Percentiles rank a stretch among this genome's conserved stretches.
Evolutionary conservation across 2,888 invertebrate genomes (phyloP).

Genomic region (Metacarcinus magister): DNA sequence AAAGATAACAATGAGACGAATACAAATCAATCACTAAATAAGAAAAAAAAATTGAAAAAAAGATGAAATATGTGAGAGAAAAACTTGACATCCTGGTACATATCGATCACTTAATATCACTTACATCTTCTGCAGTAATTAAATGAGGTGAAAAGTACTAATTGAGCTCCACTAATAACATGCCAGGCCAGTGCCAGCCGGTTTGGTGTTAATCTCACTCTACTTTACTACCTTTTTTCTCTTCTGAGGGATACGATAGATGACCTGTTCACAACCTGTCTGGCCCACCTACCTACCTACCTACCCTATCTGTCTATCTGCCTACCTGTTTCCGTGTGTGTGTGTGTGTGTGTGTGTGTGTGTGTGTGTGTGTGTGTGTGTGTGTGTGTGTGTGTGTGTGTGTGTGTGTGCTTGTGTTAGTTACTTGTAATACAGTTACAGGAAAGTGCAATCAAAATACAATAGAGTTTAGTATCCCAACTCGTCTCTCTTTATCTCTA

Average conservation of each 20-base stretch:
- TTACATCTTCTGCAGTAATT: too few relatives aligned
- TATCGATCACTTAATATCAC: too few relatives aligned
- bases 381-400: constrained; percentile 9
- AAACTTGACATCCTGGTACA: not conserved
- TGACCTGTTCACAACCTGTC: not conserved
- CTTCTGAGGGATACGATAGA: not conserved
- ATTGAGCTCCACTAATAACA: too few relatives aligned
- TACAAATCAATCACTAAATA: too few relatives aligned
- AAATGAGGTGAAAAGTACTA: too few relatives aligned
- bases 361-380: constrained; percentile 26
- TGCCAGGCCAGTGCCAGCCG: not conserved
- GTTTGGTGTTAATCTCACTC: not conserved
- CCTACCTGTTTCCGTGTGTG: not conserved
- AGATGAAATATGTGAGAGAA: not conserved
- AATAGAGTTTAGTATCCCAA: not conserved
- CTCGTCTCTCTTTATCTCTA: not conserved
- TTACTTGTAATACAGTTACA: not conserved
- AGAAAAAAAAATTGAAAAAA: too few relatives aligned
- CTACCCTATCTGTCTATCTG: not conserved
- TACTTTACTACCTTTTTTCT: not conserved
- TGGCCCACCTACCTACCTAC: not conserved
- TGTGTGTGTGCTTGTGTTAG: not conserved
- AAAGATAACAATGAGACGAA: too few relatives aligned
- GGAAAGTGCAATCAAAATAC: not conserved
- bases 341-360: constrained; percentile 47